Evolutionary conservation across 2,888 invertebrate genomes (phyloP).

Genomic region (Tinea semifulvella): DNA sequence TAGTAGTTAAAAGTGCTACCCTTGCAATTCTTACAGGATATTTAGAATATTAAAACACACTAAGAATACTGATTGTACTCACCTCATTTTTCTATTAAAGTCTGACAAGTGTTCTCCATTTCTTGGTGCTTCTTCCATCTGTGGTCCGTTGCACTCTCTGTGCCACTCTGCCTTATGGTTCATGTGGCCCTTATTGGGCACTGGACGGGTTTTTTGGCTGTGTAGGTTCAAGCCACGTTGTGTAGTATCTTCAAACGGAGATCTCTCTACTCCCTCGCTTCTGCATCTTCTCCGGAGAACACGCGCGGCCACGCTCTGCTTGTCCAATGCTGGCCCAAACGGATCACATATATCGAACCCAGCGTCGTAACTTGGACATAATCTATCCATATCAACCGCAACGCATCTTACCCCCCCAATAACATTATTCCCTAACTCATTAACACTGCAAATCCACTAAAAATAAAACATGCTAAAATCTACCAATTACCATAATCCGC

Average conservation of each 20-base stretch:
- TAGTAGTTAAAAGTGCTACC: no score
- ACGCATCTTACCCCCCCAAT: constrained; percentile 56
- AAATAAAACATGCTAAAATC: not conserved
- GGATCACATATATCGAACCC: constrained; percentile 58
- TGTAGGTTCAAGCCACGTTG: not conserved
- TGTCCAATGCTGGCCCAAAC: constrained; percentile 48
- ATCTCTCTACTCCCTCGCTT: constrained; percentile 58
- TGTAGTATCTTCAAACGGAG: constrained; percentile 59
- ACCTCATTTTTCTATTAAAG: not conserved
- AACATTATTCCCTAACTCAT: constrained; percentile 23
- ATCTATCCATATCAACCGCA: constrained; percentile 52
- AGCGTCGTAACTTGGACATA: constrained; percentile 56
- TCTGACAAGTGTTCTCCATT: constrained; percentile 4
- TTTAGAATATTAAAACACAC: no score
- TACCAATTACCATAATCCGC: not conserved
- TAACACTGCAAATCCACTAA: not conserved
- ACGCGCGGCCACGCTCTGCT: constrained; percentile 35
- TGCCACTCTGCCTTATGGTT: not conserved
- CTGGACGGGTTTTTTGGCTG: not conserved
- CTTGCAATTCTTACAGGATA: no score
- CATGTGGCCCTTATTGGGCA: not conserved
- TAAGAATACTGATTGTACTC: not conserved
- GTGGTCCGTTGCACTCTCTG: not conserved
- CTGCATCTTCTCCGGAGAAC: constrained; percentile 58
- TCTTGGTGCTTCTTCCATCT: not conserved